These are phyloP conservation scores for Mionectes macconnelli DNA, from an alignment of 2,113 vertebrate species.

Conservation along the genomic window DNA sequence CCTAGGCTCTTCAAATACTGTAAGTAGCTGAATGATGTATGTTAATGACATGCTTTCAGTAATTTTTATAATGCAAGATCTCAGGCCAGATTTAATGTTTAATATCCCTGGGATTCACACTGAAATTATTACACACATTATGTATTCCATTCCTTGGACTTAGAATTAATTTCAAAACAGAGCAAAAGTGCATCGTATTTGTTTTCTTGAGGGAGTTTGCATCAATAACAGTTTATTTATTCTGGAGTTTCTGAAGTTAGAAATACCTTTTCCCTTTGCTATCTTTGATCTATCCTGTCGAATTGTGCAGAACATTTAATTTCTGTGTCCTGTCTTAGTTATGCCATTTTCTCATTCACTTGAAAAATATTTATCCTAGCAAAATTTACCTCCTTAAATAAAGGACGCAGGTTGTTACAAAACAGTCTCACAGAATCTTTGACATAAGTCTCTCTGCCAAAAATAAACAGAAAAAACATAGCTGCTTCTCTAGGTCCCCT, in stretches of 20 bases:
- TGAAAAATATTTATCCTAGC: conserved; percentile 39
- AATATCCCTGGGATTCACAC: conserved; percentile 74
- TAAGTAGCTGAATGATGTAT: conserved; percentile 74
- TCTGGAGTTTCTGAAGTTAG: conserved; percentile 69
- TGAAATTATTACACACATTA: conserved; percentile 75
- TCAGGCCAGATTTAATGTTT: conserved; percentile 76
- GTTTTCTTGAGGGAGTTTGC: conserved; percentile 67
- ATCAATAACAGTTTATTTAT: conserved; percentile 67
- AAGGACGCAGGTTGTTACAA: not conserved
- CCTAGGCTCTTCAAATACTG: conserved; percentile 64
- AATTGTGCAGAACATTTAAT: not conserved
- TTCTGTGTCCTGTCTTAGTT: conserved; percentile 14
- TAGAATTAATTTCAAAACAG: conserved; percentile 76
- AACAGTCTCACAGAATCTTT: not conserved
- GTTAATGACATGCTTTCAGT: conserved; percentile 75
- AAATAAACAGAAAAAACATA: conserved; percentile 37
- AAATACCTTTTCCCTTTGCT: conserved; percentile 59
- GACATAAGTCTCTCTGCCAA: conserved; percentile 11
- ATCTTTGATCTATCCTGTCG: conserved; percentile 31
- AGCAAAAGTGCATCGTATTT: conserved; percentile 72
- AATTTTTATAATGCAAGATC: conserved; percentile 76
- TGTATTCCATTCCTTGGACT: conserved; percentile 73
- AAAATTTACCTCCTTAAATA: conserved; percentile 18
- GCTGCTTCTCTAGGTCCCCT: conserved; percentile 16
- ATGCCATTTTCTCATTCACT: not conserved